These are phyloP conservation scores for Furcifer pardalis DNA, from an alignment of 2,797 vertebrate species.

Conservation along the genomic window DNA sequence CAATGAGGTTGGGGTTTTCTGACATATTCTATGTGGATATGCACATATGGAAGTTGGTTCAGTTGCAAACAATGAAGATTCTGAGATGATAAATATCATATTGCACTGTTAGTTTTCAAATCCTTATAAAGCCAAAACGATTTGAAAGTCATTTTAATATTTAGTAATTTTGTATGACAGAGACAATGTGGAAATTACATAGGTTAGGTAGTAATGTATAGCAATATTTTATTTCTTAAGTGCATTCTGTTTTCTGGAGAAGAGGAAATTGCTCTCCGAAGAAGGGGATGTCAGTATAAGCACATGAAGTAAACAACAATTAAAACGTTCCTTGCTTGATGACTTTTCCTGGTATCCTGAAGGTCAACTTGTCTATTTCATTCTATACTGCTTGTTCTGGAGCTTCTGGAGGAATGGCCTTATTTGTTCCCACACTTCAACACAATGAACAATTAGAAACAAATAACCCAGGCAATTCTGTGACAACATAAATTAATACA, in stretches of 20 bases:
- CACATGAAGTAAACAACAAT: not conserved
- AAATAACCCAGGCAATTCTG: not conserved
- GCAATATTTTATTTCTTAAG: no score
- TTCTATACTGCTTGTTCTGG: constrained; percentile 22
- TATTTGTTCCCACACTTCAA: not conserved
- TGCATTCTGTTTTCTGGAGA: not conserved
- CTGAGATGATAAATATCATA: not conserved
- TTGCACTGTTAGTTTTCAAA: not conserved
- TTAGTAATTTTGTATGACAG: not conserved
- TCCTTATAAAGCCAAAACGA: not conserved
- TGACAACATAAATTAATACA: constrained; percentile 3
- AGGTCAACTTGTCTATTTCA: not conserved
- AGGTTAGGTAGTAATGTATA: not conserved
- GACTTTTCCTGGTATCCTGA: not conserved
- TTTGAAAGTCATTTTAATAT: not conserved
- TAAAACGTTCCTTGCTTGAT: not conserved
- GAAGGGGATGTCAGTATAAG: not conserved
- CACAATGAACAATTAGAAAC: not conserved
- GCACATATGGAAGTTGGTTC: not conserved
- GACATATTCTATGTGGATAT: not conserved
- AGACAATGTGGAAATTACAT: not conserved
- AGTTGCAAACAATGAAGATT: not conserved
- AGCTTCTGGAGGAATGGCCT: not conserved
- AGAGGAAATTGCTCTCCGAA: not conserved
- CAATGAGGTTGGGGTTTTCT: no score